A percentile compares a stretch with the other conserved stretches of the same genome.
These are phyloP conservation scores for Smittia aterrima DNA, from an alignment of 2,888 invertebrate species.

Conservation along the genomic window DNA sequence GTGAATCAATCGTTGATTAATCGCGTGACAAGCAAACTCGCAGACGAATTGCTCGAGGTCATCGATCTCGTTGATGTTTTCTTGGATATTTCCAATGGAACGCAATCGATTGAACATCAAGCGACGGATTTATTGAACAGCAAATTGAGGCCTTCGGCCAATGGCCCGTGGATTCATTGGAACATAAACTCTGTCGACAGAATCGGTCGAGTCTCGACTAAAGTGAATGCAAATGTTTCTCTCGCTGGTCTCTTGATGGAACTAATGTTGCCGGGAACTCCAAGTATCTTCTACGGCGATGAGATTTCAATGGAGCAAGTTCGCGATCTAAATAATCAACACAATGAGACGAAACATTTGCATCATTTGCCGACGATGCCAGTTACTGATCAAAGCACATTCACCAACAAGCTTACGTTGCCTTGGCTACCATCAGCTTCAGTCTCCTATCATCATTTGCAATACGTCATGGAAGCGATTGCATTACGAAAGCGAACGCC, in stretches of 20 bases:
- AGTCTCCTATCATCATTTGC: conserved; percentile 57
- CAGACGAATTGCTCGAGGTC: conserved; percentile 62
- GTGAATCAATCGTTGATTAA: conserved; percentile 61
- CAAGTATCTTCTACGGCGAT: conserved; percentile 88
- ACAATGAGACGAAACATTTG: conserved; percentile 60
- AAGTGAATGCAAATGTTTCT: conserved; percentile 62
- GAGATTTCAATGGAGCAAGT: conserved; percentile 73
- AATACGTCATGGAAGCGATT: conserved; percentile 61
- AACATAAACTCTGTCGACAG: conserved; percentile 66
- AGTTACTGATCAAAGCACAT: conserved; percentile 56
- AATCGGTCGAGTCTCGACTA: conserved; percentile 59
- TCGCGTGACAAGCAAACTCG: conserved; percentile 54
- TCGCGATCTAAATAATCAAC: conserved; percentile 59
- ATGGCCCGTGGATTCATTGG: conserved; percentile 78
- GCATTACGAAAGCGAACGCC: conserved; percentile 63
- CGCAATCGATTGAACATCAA: conserved; percentile 59
- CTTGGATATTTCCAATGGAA: conserved; percentile 61
- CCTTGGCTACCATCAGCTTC: conserved; percentile 66
- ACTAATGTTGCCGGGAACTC: conserved; percentile 79
- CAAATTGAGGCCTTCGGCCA: conserved; percentile 58
- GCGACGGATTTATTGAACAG: conserved; percentile 61
- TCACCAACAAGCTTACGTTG: conserved; percentile 56
- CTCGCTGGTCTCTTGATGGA: conserved; percentile 70
- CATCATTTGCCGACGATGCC: conserved; percentile 71
- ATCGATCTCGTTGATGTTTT: conserved; percentile 72